Evolutionary conservation across 2,888 invertebrate genomes (phyloP), one percentile per base, ranked within the genome.

Genomic region (Ochropacha duplaris): DNA sequence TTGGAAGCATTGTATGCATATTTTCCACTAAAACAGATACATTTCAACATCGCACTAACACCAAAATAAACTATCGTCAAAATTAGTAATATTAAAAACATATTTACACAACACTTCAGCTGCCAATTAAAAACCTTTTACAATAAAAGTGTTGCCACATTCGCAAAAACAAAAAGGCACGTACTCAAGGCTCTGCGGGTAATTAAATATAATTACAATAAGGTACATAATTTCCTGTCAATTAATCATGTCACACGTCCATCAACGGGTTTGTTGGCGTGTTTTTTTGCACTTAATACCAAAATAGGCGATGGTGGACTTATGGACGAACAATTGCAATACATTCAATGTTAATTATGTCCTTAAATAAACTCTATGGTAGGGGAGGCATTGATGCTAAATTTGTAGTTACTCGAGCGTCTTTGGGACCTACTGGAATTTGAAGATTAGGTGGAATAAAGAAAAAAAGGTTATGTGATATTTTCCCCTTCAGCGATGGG

Each of bases 181-280:
- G 50, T 54, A 62, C 65, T 65, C 44, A 44, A 44, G 44, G 67
- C 65, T 64, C 59, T 59, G 52, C 59, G 54, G 54, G 62, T 44
- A 61, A 60, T 66, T 58, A 68, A 12, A 36, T 55, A 60, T 62
- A 68, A 65, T 70, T 69, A 68, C 51, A 52, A 60, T 56, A 54
- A 57, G 26, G 24, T 64, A 57, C 56, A 64, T 57, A 55, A 66
- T 67, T 65, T 65, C 60, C 62, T 59, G 63, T 22, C 54, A 55
- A 67, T 67, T 58, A 65, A 67, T 68, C 68, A 65, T 63, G 55
- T 59, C 52, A 64, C 39, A 55, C 44, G 67, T 64, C 67, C 61
- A 50, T 36, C 31, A 49, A 54, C 36, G 55, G 54, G 31, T 31
- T 12, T 12, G 31, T 12, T 12, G 12, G 0, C 31, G 31, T 12